These are phyloP conservation scores for Sphaerophoria taeniata DNA, from an alignment of 2,888 invertebrate genomes.

Conservation along the genomic window DNA sequence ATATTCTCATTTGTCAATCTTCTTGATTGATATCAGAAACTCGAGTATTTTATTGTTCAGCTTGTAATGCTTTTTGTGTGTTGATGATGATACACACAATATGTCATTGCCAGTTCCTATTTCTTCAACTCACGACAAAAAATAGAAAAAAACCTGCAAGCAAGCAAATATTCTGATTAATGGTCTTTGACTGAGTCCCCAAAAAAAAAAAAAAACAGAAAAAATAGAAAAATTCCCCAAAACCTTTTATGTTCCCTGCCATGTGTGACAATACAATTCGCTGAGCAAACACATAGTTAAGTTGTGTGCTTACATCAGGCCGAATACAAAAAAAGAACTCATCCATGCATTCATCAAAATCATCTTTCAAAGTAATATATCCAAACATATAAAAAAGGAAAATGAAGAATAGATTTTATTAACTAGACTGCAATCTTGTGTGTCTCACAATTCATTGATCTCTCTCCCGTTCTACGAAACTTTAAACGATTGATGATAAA, in stretches of 20 bases:
- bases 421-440: neutral
- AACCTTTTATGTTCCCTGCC: slow-evolving; percentile 41
- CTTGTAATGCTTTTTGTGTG: neutral
- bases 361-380: slow-evolving; percentile 15
- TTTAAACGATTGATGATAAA: slow-evolving; percentile 65
- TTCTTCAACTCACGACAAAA: neutral
- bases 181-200: slow-evolving; percentile 7
- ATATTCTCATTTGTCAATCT: slow-evolving; percentile 39
- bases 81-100: slow-evolving; percentile 32
- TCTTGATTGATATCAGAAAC: slow-evolving; percentile 15
- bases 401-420: slow-evolving; percentile 12
- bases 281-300: slow-evolving; percentile 56
- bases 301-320: slow-evolving; percentile 27
- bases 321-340: slow-evolving; percentile 3
- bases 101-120: slow-evolving; percentile 20
- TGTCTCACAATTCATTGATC: slow-evolving; percentile 25
- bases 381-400: slow-evolving; percentile 10
- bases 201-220: neutral
- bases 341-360: slow-evolving; percentile 47
- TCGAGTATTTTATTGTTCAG: slow-evolving; percentile 7
- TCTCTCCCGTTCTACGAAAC: neutral
- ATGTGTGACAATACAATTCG: slow-evolving; percentile 62
- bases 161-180: slow-evolving; percentile 53
- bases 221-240: neutral
- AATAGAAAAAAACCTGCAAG: neutral